phyloP scores from a whole-genome alignment of 2,888 invertebrate species.

The Choreutis nemorana region DNA sequence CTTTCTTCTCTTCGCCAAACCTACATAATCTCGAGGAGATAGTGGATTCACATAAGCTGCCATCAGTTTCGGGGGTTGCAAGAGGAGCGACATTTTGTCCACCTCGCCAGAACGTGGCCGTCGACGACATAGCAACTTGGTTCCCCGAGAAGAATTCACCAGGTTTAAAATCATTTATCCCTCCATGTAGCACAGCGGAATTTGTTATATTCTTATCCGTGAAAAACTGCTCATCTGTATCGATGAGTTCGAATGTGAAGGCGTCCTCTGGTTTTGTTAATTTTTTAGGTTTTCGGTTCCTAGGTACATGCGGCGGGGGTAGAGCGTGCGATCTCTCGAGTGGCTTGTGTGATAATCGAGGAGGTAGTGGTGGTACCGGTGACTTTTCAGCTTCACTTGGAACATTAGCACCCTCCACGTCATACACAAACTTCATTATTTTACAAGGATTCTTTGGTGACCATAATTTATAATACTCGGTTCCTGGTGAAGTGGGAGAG shows the following conservation, averaged over 20 bases:
- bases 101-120: conserved; percentile 46
- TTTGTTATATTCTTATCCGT: conserved; percentile 58
- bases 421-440: conserved; percentile 63
- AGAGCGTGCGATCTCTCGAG: conserved; percentile 77
- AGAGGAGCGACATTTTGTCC: conserved; percentile 62
- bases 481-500: conserved; percentile 65
- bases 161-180: conserved; percentile 53
- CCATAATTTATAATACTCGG: conserved; percentile 76
- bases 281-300: conserved; percentile 74
- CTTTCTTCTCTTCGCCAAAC: conserved; percentile 46
- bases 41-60: conserved; percentile 64
- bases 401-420: conserved; percentile 54
- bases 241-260: conserved; percentile 85
- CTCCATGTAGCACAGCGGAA: conserved; percentile 42
- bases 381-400: conserved; percentile 57
- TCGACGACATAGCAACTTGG: conserved; percentile 39
- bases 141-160: conserved; percentile 60
- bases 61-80: conserved; percentile 70
- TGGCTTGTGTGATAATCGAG: conserved; percentile 76
- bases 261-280: conserved; percentile 75
- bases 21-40: conserved; percentile 60
- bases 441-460: conserved; percentile 68
- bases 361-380: conserved; percentile 69
- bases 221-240: conserved; percentile 76
- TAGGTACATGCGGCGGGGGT: conserved; percentile 73